Base-by-base conservation (phyloP, 2,113 vertebrate genomes). In the Genyomyrus donnyi region DNA sequence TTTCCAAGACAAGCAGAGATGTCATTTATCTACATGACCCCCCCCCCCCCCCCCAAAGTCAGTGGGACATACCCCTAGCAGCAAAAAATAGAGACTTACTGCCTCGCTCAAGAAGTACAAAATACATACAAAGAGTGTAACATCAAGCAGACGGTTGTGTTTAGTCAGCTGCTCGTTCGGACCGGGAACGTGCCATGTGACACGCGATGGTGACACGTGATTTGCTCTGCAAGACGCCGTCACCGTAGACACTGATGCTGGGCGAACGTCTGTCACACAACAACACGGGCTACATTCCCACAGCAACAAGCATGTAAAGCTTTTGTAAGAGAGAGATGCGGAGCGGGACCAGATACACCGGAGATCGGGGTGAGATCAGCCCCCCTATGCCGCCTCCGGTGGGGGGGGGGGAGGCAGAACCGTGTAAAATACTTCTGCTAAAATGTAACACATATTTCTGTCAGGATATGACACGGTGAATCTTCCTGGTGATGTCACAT, bases 391-490 rank as follows among this genome's bases (percentile, higher is more conserved):
- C 13, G 0, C 45, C 21, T 53, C 85, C 5, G 15, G 9, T 11
- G 48, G 31, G 70, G 31, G 31, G 24, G 6, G 21, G 56, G 39
- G 39, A 3, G 39, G 10, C 70, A 35, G 27, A 39, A 77, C 35
- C 74, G 89, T 86, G 53, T 90, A 91, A 86, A 93, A 93, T 91
- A 92, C 90, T 80, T 50, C n/a, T 62, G 92, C 90, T 49, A 91
- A 90, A 88, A 88, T 48, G 92, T 58, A 90, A 92, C 93, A 95
- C 94, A 90, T 83, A 91, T 85, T 91, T 92, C 92, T 92, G 92
- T 93, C 89, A 92, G 90, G 92, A 93, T 89, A 92, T 94, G 93
- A 93, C 94, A 92, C 42, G 80, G 24, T 19, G 45, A 39, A 50
- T 53, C 27, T 77, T 90, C 35, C 85, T 35, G 88, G 31, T 91